Evolutionary conservation across 2,888 invertebrate species (phyloP).

Genomic region (Apodemia duryi): DNA sequence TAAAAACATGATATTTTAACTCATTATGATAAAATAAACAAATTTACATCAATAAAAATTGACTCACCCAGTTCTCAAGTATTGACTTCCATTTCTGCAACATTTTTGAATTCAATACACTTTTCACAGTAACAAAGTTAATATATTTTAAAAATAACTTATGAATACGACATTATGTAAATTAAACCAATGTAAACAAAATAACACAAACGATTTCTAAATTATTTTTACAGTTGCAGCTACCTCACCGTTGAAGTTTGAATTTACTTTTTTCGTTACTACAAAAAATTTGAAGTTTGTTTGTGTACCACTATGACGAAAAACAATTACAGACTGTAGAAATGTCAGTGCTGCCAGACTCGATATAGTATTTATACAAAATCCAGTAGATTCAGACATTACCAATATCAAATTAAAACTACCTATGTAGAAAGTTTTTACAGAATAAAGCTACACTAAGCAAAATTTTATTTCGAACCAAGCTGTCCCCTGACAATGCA

Average conservation of each 20-base stretch:
- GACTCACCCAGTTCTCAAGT: slow-evolving; percentile 65
- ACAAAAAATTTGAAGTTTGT: slow-evolving; percentile 20
- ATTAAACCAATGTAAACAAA: slow-evolving; percentile 35
- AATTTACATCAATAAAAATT: background rate
- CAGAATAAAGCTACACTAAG: too few relatives aligned
- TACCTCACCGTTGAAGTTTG: slow-evolving; percentile 62
- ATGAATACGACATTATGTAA: slow-evolving; percentile 20
- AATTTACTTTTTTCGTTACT: slow-evolving; percentile 39
- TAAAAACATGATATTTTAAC: background rate
- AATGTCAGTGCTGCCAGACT: too few relatives aligned
- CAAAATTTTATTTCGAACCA: too few relatives aligned
- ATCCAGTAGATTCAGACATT: too few relatives aligned
- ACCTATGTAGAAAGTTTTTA: too few relatives aligned
- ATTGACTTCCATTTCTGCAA: slow-evolving; percentile 66
- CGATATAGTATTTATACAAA: too few relatives aligned
- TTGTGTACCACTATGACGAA: background rate
- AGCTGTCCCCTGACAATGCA: too few relatives aligned
- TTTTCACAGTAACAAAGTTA: background rate
- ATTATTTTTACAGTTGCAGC: slow-evolving; percentile 38
- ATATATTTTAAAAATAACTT: slow-evolving; percentile 21
- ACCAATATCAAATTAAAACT: too few relatives aligned
- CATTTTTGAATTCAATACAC: slow-evolving; percentile 41
- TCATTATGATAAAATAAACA: background rate
- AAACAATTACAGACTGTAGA: background rate
- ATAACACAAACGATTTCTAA: slow-evolving; percentile 48